Evolutionary conservation across 2,888 invertebrate species (phyloP).

Genomic region (Tethea ocularis): DNA sequence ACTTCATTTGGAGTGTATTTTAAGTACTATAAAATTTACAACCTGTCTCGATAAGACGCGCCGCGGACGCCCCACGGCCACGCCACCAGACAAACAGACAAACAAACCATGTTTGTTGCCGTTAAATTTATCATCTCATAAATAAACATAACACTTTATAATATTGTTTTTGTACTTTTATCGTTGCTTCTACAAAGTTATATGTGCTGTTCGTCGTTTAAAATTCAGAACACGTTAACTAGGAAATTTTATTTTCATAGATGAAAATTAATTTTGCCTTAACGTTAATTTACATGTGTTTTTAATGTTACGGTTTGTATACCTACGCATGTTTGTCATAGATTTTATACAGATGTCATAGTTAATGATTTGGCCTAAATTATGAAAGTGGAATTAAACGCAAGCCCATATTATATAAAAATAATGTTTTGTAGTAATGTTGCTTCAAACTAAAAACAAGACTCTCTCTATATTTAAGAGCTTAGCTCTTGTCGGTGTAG

Average conservation of each 20-base stretch:
- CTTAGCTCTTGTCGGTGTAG: too few species aligned
- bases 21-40: conserved; percentile 62
- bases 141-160: conserved; percentile 52
- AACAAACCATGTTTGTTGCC: conserved; percentile 40
- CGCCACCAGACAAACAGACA: conserved; percentile 35
- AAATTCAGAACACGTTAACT: conserved; percentile 20
- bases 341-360: neutral
- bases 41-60: conserved; percentile 47
- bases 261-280: neutral
- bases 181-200: conserved; percentile 26
- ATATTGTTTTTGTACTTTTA: conserved; percentile 9
- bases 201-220: conserved; percentile 12
- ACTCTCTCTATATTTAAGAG: too few species aligned
- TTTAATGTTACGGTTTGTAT: neutral
- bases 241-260: neutral
- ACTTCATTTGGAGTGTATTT: conserved; percentile 55
- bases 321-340: neutral
- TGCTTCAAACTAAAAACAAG: too few species aligned
- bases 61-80: conserved; percentile 16
- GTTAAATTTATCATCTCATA: conserved; percentile 61
- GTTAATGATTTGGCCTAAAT: neutral
- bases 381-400: too few species aligned
- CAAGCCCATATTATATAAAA: too few species aligned
- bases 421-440: too few species aligned
- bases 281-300: neutral